These are phyloP conservation scores for Brienomyrus longianalis DNA, from an alignment of 2,113 vertebrate species.

Conservation along the genomic window DNA sequence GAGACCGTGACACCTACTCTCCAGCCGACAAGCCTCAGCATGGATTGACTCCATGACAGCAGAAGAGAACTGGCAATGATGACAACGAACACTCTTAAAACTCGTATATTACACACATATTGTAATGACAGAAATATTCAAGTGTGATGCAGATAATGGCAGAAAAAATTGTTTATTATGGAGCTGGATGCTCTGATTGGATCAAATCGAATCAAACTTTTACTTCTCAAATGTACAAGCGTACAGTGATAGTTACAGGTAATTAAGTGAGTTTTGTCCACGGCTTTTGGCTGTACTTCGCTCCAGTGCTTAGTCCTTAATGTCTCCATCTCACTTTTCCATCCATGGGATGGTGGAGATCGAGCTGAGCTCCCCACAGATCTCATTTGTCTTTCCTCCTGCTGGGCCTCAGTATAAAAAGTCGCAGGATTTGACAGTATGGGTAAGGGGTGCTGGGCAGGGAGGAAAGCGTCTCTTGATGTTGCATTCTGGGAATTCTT, in stretches of 20 bases:
- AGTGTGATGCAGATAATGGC: neutral
- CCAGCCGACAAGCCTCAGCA: neutral
- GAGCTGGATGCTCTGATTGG: neutral
- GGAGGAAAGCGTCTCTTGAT: neutral
- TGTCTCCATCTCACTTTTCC: neutral
- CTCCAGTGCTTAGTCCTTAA: neutral
- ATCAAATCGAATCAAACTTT: neutral
- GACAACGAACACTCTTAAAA: neutral
- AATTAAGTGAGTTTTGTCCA: neutral
- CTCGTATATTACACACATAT: neutral
- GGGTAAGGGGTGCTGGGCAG: neutral
- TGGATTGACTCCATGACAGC: neutral
- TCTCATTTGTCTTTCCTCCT: neutral
- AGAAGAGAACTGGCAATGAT: neutral
- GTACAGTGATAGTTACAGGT: neutral
- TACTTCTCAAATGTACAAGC: neutral
- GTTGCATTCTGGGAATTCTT: conserved; percentile 5
- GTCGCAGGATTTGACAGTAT: neutral
- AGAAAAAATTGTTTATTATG: neutral
- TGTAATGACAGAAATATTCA: neutral
- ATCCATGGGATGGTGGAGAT: neutral
- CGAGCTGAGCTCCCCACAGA: neutral
- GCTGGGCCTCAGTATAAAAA: neutral
- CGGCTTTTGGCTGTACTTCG: neutral
- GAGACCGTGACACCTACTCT: neutral